These are phyloP conservation scores for Mesorhabditis spiculigera DNA, from an alignment of 2,888 invertebrate species.

Conservation along the genomic window DNA sequence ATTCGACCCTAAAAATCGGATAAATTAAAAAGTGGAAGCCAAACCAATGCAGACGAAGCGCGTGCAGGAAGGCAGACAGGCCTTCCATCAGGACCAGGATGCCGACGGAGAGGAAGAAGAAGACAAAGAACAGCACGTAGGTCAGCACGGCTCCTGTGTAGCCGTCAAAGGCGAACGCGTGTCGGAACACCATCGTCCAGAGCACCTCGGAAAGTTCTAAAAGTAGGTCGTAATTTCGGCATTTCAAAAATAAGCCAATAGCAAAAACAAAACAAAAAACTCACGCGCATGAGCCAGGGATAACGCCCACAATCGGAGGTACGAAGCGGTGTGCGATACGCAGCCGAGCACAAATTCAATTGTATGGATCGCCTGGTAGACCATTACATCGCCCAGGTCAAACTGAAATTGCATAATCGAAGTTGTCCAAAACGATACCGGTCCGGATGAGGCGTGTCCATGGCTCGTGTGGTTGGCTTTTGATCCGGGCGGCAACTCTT, in stretches of 20 bases:
- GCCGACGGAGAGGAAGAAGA: constrained; percentile 64
- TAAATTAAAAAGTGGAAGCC: constrained; percentile 79
- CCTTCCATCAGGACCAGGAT: constrained; percentile 58
- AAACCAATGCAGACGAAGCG: constrained; percentile 67
- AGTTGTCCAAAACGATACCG: no score
- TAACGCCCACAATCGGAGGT: constrained; percentile 94
- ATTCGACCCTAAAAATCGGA: constrained; percentile 21
- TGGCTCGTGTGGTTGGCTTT: background rate
- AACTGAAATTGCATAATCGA: no score
- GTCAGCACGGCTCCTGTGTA: constrained; percentile 5
- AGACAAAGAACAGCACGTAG: constrained; percentile 74
- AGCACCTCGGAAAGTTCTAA: constrained; percentile 42
- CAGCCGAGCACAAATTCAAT: constrained; percentile 80
- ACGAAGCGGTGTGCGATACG: constrained; percentile 76
- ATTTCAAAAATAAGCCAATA: background rate
- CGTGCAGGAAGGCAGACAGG: constrained; percentile 58
- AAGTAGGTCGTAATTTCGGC: constrained; percentile 9
- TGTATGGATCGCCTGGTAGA: constrained; percentile 78
- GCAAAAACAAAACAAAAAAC: constrained; percentile 58
- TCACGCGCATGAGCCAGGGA: constrained; percentile 94
- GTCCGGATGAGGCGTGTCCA: background rate
- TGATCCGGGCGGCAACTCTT: no score
- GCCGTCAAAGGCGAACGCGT: background rate
- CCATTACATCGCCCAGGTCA: constrained; percentile 11
- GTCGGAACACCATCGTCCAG: constrained; percentile 38